Base-by-base conservation (phyloP, 2,888 invertebrate genomes). In the Cinara cedri region DNA sequence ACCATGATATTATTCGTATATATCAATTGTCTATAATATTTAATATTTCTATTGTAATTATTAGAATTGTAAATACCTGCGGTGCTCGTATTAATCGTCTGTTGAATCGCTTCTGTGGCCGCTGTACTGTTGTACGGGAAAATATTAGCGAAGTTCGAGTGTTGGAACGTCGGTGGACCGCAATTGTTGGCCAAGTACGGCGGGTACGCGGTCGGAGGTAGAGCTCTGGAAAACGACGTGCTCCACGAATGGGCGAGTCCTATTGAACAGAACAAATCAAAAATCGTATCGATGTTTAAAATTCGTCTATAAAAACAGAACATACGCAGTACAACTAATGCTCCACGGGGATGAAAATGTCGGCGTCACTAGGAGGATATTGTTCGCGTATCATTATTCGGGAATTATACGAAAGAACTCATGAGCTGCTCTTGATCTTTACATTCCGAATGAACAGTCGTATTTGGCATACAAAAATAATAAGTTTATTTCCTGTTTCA, bases 141-240 rank as follows among this genome's bases (percentile, higher is more conserved):
- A 81, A 82, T 82, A 78, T 82, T 82, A 19, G 82, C 82, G 66
- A 82, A 83, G 81, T 82, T 76, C 21, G 84, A 83, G 34, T 83
- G 83, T 78, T 82, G 83, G 14, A 81, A 81, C 21, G 81, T 81
- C 13, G 81, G 80, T 6, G 81, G 81, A 46, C 82, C 82, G 42
- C 81, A 81, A 46, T 82, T 83, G 19, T 83, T 82, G 9, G 83
- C 82, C 74, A 82, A 81, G 81, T 83, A 83, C 55, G 82, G 83
- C 1, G 78, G 78, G 49, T 66, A 82, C 82, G 26, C 82, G 82
- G 82, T 83, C 82, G 78, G 66, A 76, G 60, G 82, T 72, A 57
- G 80, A 72, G 72, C 81, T 80, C 83, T 55, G 68, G 81, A 72
- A 72, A 82, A 81, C 62, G 82, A 82, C 14, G 81, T 76, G 1